A percentile compares a stretch with the other conserved stretches of the same genome.
Conservation (phyloP, 2,797 vertebrate genomes). For the Cynodonichthys magdalenae region DNA sequence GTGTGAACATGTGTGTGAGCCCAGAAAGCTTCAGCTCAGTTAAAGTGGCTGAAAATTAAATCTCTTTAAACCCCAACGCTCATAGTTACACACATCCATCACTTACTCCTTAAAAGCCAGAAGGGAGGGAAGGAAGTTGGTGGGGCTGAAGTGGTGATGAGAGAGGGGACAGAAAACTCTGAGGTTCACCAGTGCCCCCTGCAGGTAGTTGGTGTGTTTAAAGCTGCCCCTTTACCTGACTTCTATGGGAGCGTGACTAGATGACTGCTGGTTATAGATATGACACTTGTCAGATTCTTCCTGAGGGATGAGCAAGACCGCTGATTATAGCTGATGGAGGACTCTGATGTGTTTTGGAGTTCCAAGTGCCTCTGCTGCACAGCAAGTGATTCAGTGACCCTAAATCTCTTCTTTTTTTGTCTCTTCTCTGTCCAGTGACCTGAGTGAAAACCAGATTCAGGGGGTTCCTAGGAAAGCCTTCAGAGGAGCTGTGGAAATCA, state of each 20-base stretch:
- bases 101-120: constrained; percentile 53
- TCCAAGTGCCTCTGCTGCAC: constrained; percentile 54
- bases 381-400: constrained; percentile 44
- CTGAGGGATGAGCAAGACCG: constrained; percentile 46
- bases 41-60: constrained; percentile 79
- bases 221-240: constrained; percentile 27
- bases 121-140: constrained; percentile 10
- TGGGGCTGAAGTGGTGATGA: constrained; percentile 41
- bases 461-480: constrained; percentile 97
- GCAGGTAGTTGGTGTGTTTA: constrained; percentile 43
- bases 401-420: constrained; percentile 21
- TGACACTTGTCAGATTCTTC: constrained; percentile 37
- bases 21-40: constrained; percentile 77
- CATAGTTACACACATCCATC: constrained; percentile 41
- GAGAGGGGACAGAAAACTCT: constrained; percentile 19
- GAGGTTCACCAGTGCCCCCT: constrained; percentile 70
- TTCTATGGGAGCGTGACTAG: constrained; percentile 45
- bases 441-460: constrained; percentile 98
- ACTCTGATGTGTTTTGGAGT: constrained; percentile 42
- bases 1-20: not conserved
- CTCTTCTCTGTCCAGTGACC: constrained; percentile 83
- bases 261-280: constrained; percentile 28
- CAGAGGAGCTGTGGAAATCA: constrained; percentile 96
- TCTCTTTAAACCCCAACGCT: constrained; percentile 47
- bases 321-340: constrained; percentile 16